These are phyloP conservation scores for Pyrrhosoma nymphula DNA, from an alignment of 2,888 invertebrate genomes.

Conservation along the genomic window DNA sequence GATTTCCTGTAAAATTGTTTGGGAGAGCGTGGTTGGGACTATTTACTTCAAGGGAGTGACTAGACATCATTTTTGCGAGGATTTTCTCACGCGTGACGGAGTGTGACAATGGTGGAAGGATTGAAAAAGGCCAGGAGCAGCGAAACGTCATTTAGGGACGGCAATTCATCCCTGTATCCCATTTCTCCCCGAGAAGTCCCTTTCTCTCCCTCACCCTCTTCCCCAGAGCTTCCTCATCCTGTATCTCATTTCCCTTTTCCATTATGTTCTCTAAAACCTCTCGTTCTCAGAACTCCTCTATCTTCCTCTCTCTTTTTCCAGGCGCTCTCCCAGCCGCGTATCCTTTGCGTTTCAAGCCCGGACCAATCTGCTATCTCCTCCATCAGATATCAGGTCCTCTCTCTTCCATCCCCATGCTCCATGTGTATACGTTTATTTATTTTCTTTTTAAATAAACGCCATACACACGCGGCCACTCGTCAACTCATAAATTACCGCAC, in stretches of 20 bases:
- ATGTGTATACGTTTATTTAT: background rate
- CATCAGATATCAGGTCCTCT: background rate
- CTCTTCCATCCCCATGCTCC: background rate
- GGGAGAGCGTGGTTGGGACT: background rate
- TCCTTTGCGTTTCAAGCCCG: background rate
- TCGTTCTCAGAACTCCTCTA: background rate
- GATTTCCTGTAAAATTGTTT: background rate
- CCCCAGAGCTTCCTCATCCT: background rate
- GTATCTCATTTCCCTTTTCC: slow-evolving; percentile 28
- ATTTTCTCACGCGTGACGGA: background rate
- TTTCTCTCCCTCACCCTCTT: background rate
- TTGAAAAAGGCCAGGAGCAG: background rate
- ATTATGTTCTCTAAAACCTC: background rate
- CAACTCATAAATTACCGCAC: background rate
- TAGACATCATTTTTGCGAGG: background rate
- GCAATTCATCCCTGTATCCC: background rate
- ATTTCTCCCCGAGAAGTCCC: background rate
- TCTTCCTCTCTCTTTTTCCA: background rate
- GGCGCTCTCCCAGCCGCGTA: background rate
- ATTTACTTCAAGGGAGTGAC: background rate
- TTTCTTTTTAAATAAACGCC: background rate
- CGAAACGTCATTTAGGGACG: background rate
- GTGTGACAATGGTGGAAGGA: background rate
- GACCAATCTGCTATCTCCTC: slow-evolving; percentile 27
- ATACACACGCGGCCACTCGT: background rate